phyloP scores from a whole-genome alignment of 2,113 vertebrate species.

The Cygnus buccinator region DNA sequence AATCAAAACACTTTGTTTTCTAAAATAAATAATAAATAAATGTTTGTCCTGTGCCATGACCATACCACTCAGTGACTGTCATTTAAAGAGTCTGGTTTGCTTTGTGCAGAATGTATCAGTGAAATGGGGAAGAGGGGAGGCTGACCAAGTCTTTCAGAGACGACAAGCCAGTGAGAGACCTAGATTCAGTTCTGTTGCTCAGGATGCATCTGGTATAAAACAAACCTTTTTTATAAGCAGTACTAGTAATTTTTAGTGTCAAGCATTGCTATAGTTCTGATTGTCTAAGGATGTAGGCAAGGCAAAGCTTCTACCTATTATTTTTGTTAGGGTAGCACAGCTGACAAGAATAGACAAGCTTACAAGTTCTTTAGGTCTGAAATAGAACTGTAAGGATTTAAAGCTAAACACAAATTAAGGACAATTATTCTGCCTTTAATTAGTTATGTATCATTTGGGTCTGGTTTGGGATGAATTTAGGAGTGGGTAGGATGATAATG shows the following conservation, averaged over 20 bases:
- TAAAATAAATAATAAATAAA: not conserved
- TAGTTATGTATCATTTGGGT: not conserved
- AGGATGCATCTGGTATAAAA: not conserved
- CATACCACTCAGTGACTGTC: not conserved
- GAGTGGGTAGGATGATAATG: not conserved
- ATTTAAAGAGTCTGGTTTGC: not conserved
- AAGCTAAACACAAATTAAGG: not conserved
- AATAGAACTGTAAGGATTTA: not conserved
- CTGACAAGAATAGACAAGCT: not conserved
- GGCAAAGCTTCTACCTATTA: accelerated
- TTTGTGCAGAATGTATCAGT: not conserved
- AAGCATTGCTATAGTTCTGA: not conserved
- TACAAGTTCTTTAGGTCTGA: not conserved
- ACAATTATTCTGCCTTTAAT: not conserved
- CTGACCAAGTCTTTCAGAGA: not conserved
- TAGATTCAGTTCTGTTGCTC: not conserved
- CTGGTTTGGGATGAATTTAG: not conserved
- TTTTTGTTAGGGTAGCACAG: not conserved
- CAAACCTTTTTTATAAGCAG: not conserved
- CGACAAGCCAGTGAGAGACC: not conserved
- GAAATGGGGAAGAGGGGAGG: not conserved
- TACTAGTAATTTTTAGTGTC: not conserved
- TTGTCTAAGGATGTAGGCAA: not conserved
- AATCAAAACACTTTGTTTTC: not conserved
- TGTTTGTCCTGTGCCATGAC: not conserved